A percentile compares a stretch with the other conserved stretches of the same genome.
Conservation (phyloP, 2,888 invertebrate genomes). For the Formica aserva region DNA sequence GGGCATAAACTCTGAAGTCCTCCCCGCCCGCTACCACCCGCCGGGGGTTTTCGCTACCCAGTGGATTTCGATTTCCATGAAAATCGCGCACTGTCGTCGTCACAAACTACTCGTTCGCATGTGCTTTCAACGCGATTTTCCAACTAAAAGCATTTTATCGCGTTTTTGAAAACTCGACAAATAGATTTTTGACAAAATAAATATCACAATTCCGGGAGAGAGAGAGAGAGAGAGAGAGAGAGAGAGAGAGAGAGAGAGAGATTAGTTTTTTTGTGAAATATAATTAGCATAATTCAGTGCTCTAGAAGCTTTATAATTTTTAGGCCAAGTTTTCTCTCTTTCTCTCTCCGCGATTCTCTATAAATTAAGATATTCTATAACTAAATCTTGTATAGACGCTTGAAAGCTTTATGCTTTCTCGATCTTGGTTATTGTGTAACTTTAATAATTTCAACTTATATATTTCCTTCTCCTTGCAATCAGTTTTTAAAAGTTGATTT, state of each 20-base stretch:
- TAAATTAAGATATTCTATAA: not conserved
- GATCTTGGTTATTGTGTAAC: not conserved
- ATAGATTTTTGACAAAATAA: slow-evolving; percentile 23
- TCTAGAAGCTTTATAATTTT: not conserved
- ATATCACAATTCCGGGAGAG: not conserved
- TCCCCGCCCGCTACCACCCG: slow-evolving; percentile 72
- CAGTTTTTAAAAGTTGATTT: not conserved
- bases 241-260: not conserved
- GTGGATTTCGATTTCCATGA: slow-evolving; percentile 77
- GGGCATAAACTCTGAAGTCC: slow-evolving; percentile 81
- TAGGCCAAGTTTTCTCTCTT: not conserved
- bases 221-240: not conserved
- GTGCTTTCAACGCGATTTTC: slow-evolving; percentile 19
- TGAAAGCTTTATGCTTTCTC: not conserved
- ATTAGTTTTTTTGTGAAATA: not conserved
- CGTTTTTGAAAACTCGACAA: not conserved
- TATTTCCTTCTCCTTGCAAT: not conserved
- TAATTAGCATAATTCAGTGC: not conserved
- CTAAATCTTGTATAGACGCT: not conserved
- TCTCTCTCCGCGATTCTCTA: not conserved
- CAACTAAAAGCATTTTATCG: slow-evolving; percentile 37
- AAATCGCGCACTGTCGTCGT: slow-evolving; percentile 68
- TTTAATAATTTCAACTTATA: not conserved
- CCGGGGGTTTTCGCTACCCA: slow-evolving; percentile 73
- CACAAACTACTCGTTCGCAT: slow-evolving; percentile 32